Evolutionary conservation across 2,797 vertebrate genomes (phyloP).

Genomic region (Gallinago nigripennis): DNA sequence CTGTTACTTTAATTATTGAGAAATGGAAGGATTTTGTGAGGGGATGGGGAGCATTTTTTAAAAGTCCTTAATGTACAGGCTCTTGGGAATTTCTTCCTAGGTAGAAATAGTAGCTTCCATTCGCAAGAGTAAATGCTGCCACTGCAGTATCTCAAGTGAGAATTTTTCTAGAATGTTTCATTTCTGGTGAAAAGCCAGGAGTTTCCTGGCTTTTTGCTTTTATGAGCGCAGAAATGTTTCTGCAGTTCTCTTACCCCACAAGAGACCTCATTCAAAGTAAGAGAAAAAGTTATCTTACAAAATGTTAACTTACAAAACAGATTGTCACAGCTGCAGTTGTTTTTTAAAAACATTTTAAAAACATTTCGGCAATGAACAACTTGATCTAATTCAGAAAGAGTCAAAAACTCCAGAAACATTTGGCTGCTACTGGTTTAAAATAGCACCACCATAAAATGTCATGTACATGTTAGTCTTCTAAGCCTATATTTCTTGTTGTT

Average conservation of each 20-base stretch:
- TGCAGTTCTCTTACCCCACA: not conserved
- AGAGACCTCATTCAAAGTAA: not conserved
- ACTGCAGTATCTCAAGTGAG: not conserved
- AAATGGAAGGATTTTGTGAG: conserved; percentile 25
- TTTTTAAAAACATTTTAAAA: not conserved
- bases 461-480: not conserved
- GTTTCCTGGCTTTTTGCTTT: not conserved
- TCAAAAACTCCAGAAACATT: not conserved
- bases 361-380: not conserved
- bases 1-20: conserved; percentile 51
- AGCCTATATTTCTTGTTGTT: not conserved
- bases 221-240: not conserved
- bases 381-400: conserved; percentile 11
- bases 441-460: not conserved
- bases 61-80: not conserved
- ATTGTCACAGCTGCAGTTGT: not conserved
- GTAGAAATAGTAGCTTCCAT: not conserved
- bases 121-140: not conserved
- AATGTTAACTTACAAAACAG: not conserved
- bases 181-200: not conserved
- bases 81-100: not conserved
- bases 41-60: not conserved
- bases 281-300: not conserved
- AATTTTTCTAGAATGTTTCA: not conserved
- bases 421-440: not conserved